Conservation (phyloP, 2,113 vertebrate species). For the Phalacrocorax brasilianus region DNA sequence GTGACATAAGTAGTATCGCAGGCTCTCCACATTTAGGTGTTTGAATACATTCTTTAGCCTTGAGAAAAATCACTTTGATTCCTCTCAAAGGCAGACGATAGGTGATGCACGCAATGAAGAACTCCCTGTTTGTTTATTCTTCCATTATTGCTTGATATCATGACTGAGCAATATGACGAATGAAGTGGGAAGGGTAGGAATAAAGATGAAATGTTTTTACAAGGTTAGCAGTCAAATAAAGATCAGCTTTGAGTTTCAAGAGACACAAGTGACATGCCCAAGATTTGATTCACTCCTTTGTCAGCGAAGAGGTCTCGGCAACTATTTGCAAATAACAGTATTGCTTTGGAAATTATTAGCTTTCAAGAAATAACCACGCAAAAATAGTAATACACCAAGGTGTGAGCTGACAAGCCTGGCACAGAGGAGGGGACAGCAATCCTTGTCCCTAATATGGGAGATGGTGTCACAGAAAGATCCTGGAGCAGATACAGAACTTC, state of each 20-base stretch:
- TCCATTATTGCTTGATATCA: conserved; percentile 10
- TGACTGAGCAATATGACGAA: background rate
- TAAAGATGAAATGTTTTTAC: conserved; percentile 1
- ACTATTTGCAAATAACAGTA: background rate
- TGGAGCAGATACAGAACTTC: background rate
- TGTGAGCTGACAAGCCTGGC: conserved; percentile 11
- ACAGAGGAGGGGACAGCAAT: background rate
- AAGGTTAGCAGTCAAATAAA: conserved; percentile 12
- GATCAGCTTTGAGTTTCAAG: background rate
- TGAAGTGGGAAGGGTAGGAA: background rate
- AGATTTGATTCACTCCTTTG: background rate
- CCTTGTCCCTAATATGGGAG: background rate
- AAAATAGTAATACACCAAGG: background rate
- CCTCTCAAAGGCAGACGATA: background rate
- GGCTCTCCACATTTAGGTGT: background rate
- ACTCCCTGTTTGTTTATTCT: conserved; percentile 23
- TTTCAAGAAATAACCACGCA: background rate
- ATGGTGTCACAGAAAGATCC: background rate
- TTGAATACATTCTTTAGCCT: background rate
- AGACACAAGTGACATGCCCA: background rate
- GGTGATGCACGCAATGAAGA: conserved; percentile 1
- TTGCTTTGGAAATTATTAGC: background rate
- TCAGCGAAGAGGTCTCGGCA: background rate
- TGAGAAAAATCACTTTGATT: background rate
- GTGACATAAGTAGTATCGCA: background rate